phyloP scores from a whole-genome alignment of 2,113 vertebrate species.

The Oryzias melastigma region DNA sequence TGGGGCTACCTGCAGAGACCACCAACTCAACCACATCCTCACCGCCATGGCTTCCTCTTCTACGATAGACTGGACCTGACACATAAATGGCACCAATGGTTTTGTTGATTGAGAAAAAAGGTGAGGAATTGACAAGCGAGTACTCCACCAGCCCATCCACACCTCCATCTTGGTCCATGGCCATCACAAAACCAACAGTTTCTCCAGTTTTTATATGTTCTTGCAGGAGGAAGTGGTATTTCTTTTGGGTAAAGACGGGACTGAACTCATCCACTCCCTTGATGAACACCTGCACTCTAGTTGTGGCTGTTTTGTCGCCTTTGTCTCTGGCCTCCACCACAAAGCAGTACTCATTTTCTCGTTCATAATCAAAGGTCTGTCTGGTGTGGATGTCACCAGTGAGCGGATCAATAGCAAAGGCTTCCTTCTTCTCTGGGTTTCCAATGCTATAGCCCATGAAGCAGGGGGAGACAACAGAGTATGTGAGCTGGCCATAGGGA shows the following conservation, averaged over 20 bases:
- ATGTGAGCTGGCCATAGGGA: constrained; percentile 84
- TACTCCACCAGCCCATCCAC: constrained; percentile 86
- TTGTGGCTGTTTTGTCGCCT: constrained; percentile 78
- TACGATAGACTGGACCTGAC: constrained; percentile 69
- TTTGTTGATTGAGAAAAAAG: constrained; percentile 84
- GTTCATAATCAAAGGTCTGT: constrained; percentile 88
- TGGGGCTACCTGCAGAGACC: constrained; percentile 84
- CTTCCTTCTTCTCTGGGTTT: constrained; percentile 70
- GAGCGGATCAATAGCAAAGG: constrained; percentile 85
- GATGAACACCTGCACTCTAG: constrained; percentile 81
- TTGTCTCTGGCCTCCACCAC: constrained; percentile 87
- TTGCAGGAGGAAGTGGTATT: constrained; percentile 84
- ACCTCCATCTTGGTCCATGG: constrained; percentile 86
- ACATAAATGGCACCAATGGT: constrained; percentile 84
- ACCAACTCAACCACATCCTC: constrained; percentile 76
- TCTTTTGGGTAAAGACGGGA: constrained; percentile 85
- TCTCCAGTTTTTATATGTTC: constrained; percentile 73
- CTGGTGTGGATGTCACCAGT: constrained; percentile 86
- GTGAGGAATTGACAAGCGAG: constrained; percentile 76
- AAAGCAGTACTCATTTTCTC: constrained; percentile 81
- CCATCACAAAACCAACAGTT: constrained; percentile 83
- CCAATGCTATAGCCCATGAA: constrained; percentile 70
- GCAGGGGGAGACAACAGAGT: constrained; percentile 85
- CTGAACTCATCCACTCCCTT: constrained; percentile 90
- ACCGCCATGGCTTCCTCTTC: constrained; percentile 53